Evolutionary conservation across 2,888 invertebrate genomes (phyloP), one percentile per base, ranked within the genome.

Genomic region (Agonopterix alstromeriana): DNA sequence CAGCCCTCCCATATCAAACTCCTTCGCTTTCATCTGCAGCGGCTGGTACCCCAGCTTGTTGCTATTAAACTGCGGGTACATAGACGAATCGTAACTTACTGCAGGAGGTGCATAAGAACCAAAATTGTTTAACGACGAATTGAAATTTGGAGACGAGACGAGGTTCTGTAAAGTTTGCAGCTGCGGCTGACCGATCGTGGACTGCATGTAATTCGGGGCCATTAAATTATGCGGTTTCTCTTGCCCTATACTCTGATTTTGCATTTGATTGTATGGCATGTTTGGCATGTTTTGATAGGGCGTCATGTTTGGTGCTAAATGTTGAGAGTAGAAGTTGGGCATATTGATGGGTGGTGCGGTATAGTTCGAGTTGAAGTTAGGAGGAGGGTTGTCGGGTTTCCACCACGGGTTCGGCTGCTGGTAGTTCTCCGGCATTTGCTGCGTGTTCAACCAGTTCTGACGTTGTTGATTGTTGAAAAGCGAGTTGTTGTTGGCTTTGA

Each of bases 1-100:
- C 2, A 75, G 46, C 0, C 60, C 56, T 7, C 64, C 69, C 50
- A 78, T 70, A 35, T 74, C 71, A 65, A 71, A 60, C 1, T 78
- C 77, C 47, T 78, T 82, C 1, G 61, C 65, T 57, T 74, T 74
- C 70, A 76, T 61, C 46, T 67, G 74, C 51, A 75, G 36, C 1
- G 77, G 78, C 49, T 73, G 78, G 57, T 77, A 85, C 1, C 65
- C 62, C 1, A 77, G 47, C 52, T 78, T 82, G 49, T 64, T 77
- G 27, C 27, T 27, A 52, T 49, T 65, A 52, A 86, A 87, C 58
- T 84, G 84, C 0, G 86, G 85, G 60, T 86, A 87, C 86, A 86
- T 83, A 0, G 78, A 63, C 0, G 86, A 72, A 53, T 87, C 87
- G 54, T 85, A 87, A 5, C 73, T 68, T 0, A 79, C 77, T 27